These are phyloP conservation scores for Tipula confusa DNA, from an alignment of 2,888 invertebrate genomes.

Conservation along the genomic window DNA sequence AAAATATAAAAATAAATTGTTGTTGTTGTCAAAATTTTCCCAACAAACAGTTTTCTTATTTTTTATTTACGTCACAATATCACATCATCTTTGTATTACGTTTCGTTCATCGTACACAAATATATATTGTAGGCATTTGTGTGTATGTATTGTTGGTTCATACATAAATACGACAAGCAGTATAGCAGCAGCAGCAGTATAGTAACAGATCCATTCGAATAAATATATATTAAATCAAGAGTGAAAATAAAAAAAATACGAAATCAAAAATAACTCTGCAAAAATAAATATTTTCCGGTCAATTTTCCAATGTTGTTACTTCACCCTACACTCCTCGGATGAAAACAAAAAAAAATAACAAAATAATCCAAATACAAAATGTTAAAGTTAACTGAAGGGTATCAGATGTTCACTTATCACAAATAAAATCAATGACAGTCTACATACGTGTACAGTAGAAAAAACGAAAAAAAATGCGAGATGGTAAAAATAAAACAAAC, in stretches of 20 bases:
- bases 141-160: not conserved
- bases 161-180: not conserved
- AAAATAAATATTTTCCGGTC: conserved; percentile 25
- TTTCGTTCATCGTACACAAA: not conserved
- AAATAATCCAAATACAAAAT: not conserved
- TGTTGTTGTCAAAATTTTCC: not conserved
- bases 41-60: not conserved
- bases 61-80: too few species aligned
- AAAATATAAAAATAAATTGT: not conserved
- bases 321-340: too few species aligned
- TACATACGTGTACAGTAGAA: not conserved
- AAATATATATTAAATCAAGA: not conserved
- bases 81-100: not conserved
- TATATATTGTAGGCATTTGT: not conserved
- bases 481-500: not conserved
- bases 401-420: conserved; percentile 25
- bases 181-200: not conserved
- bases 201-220: not conserved
- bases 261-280: conserved; percentile 5
- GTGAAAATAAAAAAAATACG: not conserved
- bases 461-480: not conserved
- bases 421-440: not conserved
- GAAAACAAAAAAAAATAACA: not conserved
- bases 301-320: conserved; percentile 15
- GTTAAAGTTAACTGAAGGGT: conserved; percentile 15